Evolutionary conservation across 2,113 vertebrate genomes (phyloP).

Genomic region (Malurus alboscapulatus): DNA sequence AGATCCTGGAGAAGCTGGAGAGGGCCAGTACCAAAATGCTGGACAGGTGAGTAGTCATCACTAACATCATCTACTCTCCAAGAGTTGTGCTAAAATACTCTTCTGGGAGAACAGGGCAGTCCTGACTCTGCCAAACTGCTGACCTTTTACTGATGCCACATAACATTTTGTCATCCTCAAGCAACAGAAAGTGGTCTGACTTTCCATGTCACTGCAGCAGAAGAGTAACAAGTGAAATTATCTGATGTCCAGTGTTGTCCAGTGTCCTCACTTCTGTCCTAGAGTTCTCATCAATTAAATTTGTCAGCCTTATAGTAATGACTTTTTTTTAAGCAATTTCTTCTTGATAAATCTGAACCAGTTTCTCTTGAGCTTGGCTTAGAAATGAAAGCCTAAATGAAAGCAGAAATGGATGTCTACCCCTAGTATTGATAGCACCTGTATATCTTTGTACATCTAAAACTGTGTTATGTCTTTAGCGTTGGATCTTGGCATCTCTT

Average conservation of each 20-base stretch:
- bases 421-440: background rate
- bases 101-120: background rate
- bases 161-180: background rate
- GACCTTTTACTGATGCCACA: background rate
- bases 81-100: background rate
- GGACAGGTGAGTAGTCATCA: slow-evolving; percentile 80
- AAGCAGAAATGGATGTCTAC: background rate
- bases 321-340: background rate
- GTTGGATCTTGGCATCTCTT: background rate
- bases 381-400: background rate
- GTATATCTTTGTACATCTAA: background rate
- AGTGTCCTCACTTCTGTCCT: background rate
- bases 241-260: background rate
- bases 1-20: slow-evolving; percentile 97
- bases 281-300: background rate
- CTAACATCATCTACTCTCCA: background rate
- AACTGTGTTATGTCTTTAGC: background rate
- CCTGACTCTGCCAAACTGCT: background rate
- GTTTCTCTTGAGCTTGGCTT: background rate
- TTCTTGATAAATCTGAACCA: background rate
- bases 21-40: slow-evolving; percentile 98
- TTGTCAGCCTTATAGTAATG: background rate
- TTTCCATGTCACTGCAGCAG: background rate
- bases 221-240: background rate
- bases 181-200: background rate